Base-by-base conservation (phyloP, 2,888 invertebrate genomes). In the Mantis religiosa region DNA sequence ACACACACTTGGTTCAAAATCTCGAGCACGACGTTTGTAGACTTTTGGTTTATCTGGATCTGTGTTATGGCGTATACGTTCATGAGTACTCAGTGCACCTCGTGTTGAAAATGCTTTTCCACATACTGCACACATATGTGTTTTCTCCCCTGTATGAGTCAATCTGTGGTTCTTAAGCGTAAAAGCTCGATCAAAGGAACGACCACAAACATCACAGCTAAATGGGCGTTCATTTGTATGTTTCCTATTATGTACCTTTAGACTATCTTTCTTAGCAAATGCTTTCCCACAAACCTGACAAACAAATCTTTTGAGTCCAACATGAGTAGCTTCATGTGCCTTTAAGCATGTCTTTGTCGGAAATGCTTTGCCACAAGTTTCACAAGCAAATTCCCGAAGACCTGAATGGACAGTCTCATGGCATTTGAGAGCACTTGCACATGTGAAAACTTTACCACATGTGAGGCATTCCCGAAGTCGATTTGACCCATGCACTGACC, bases 161-260 rank as follows among this genome's bases (percentile, higher is more conserved):
- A 88, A 71, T 20, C 85, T 30, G 28, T 88, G 88, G 28, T 88
- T 88, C 82, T 88, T 88, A 25, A 88, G 85, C n/a, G 88, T 88
- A n/a, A 88, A 87, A 82, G 84, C 87, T 84, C 84, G 28, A 27
- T 87, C 89, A 84, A 86, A 89, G 34, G 87, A 82, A 87, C 34
- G 84, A 34, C 87, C 89, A 87, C 90, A 90, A n/a, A 88, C 85
- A 87, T 90, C 90, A 89, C 90, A 90, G 20, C 88, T 88, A 83
- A 90, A 90, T 54, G 90, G 90, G 20, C 89, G 88, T 34, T 90
- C 89, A 85, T 89, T 88, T 30, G 88, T 89, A 82, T 90, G 90
- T 28, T 87, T 87, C n/a, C 90, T 84, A 84, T 89, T 90, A 84
- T 90, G 90, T n/a, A 88, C 88, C 83, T 89, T 83, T 14, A 90